Evolutionary conservation across 2,113 vertebrate species (phyloP).

Genomic region (Castor canadensis): DNA sequence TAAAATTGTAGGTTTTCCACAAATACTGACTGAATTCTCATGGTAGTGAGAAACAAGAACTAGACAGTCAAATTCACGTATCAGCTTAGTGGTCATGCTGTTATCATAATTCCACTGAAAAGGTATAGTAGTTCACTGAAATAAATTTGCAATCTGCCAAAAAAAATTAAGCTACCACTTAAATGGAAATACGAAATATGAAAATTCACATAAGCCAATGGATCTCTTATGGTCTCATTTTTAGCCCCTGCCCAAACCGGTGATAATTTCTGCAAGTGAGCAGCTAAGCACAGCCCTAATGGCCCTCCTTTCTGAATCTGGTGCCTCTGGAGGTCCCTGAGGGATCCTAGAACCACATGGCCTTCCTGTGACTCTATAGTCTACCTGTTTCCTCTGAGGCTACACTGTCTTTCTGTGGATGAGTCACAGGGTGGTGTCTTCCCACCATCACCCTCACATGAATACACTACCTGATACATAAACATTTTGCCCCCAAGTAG

Average conservation of each 20-base stretch:
- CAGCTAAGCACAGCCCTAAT: background rate
- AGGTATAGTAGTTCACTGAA: background rate
- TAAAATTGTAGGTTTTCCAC: background rate
- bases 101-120: background rate
- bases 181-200: background rate
- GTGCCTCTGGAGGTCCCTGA: background rate
- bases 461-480: background rate
- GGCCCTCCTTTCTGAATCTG: rapidly evolving
- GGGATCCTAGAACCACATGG: rapidly evolving
- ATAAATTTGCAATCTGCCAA: background rate
- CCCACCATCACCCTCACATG: background rate
- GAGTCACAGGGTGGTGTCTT: background rate
- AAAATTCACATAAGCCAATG: background rate
- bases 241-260: background rate
- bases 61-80: rapidly evolving
- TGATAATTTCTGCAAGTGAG: background rate
- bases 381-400: background rate
- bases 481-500: background rate
- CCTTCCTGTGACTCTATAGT: background rate
- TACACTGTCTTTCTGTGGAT: background rate
- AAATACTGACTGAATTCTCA: too few species aligned
- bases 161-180: background rate
- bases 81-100: background rate
- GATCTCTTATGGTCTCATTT: background rate
- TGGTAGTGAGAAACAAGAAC: background rate